These are phyloP conservation scores for Brachionus rotundiformis DNA, from an alignment of 1,140 invertebrate species.

Conservation along the genomic window DNA sequence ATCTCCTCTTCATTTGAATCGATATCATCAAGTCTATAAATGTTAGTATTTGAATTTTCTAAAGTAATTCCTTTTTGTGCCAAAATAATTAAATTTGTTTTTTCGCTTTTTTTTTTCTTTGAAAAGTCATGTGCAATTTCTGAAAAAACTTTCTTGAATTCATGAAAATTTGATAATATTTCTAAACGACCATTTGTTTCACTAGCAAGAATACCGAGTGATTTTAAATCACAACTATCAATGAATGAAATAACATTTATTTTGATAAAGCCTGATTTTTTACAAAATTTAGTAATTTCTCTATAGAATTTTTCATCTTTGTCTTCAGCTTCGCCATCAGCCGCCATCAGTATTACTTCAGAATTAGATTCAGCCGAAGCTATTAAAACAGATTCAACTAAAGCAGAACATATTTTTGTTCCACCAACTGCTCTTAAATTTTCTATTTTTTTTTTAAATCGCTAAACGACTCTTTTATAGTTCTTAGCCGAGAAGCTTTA, in stretches of 20 bases:
- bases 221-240: background rate
- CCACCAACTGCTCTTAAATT: background rate
- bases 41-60: background rate
- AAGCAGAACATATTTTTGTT: background rate
- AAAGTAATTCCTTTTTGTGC: background rate
- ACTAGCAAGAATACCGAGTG: background rate
- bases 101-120: background rate
- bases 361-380: background rate
- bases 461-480: background rate
- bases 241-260: background rate
- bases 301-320: background rate
- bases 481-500: background rate
- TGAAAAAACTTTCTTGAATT: background rate
- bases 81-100: background rate
- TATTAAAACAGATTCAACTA: background rate
- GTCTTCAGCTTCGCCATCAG: background rate
- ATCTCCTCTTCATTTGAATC: background rate
- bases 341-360: background rate
- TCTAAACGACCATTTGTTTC: background rate
- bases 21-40: background rate
- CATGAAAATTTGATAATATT: background rate
- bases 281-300: background rate
- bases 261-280: background rate
- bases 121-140: background rate
- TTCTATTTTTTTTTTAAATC: background rate